Percentiles rank a stretch among this genome's conserved stretches.
These are phyloP conservation scores for Lasioglossum marginatum DNA, from an alignment of 2,888 invertebrate species.

Conservation along the genomic window DNA sequence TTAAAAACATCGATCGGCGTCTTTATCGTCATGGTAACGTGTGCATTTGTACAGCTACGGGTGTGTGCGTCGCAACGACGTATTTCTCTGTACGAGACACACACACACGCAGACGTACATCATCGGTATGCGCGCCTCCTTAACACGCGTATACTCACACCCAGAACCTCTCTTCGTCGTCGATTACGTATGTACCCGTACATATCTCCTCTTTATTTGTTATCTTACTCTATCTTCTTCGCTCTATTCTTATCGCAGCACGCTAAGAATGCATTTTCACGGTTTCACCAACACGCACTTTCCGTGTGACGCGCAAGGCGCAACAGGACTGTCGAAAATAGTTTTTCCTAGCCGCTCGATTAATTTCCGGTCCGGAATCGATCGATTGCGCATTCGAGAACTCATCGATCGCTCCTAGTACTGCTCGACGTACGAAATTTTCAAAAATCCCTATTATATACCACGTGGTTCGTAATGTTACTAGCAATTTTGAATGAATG, in stretches of 20 bases:
- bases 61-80: conserved; percentile 29
- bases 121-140: conserved; percentile 1
- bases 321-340: conserved; percentile 33
- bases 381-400: neutral
- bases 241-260: conserved; percentile 69
- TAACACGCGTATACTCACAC: neutral
- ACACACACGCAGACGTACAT: too few species aligned
- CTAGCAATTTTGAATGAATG: neutral
- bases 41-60: conserved; percentile 68
- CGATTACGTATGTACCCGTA: conserved; percentile 40
- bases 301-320: conserved; percentile 48
- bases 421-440: neutral
- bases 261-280: conserved; percentile 70
- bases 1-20: conserved; percentile 74
- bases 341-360: conserved; percentile 25
- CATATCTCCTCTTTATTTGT: conserved; percentile 60
- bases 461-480: neutral
- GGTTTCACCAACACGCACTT: conserved; percentile 59
- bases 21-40: conserved; percentile 75
- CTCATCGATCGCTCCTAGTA: neutral
- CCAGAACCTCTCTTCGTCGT: neutral
- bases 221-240: conserved; percentile 63
- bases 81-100: conserved; percentile 11
- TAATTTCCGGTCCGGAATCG: conserved; percentile 10
- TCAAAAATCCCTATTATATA: neutral